Evolutionary conservation across 2,888 invertebrate species (phyloP).

Genomic region (Euplagia quadripunctaria): DNA sequence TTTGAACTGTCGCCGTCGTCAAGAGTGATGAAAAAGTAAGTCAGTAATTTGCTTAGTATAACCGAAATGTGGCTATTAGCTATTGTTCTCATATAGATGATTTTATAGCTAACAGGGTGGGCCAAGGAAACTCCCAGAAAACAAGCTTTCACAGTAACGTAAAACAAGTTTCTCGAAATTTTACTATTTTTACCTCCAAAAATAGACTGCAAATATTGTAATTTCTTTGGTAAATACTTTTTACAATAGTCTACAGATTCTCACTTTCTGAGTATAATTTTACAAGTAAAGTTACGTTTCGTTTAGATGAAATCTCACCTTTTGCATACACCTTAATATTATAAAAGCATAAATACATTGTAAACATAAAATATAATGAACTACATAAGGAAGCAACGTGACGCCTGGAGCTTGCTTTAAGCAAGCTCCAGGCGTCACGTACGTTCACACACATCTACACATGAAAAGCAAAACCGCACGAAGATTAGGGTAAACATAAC

Average conservation of each 20-base stretch:
- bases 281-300: background rate
- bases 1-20: too few relatives aligned
- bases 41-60: too few relatives aligned
- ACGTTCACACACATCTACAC: background rate
- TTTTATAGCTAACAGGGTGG: too few relatives aligned
- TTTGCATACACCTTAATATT: background rate
- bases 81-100: too few relatives aligned
- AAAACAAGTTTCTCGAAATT: too few relatives aligned
- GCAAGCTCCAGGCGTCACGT: background rate
- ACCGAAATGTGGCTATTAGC: too few relatives aligned
- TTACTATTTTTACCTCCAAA: background rate
- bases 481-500: conserved; percentile 30
- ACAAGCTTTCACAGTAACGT: too few relatives aligned
- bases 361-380: too few relatives aligned
- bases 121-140: too few relatives aligned
- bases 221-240: background rate
- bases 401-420: too few relatives aligned
- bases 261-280: background rate
- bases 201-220: background rate
- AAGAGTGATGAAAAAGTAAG: too few relatives aligned
- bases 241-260: background rate
- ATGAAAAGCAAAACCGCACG: conserved; percentile 30
- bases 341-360: background rate
- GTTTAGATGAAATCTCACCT: background rate
- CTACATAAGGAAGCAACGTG: background rate